Percentiles rank a stretch among this genome's conserved stretches.
Conservation (phyloP, 1,140 invertebrate species). For the Atta colombica region DNA sequence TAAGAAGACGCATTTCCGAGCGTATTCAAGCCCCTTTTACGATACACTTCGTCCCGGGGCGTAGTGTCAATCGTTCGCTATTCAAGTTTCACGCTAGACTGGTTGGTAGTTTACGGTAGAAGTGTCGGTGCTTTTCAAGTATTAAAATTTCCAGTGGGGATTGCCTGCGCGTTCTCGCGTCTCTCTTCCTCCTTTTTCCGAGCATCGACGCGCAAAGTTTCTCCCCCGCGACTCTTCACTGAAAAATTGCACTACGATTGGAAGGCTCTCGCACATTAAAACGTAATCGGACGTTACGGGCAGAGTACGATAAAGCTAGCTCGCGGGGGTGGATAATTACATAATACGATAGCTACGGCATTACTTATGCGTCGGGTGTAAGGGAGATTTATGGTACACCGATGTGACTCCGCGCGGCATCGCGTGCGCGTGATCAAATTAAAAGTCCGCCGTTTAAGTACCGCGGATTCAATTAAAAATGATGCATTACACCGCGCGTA, state of each 20-base stretch:
- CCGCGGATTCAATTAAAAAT: conserved; percentile 32
- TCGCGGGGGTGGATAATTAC: conserved; percentile 31
- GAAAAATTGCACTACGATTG: conserved; percentile 18
- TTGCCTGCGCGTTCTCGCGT: not conserved
- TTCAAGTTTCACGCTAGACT: conserved; percentile 54
- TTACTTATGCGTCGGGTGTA: conserved; percentile 48
- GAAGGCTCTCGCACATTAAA: conserved; percentile 39
- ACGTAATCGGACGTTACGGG: conserved; percentile 35
- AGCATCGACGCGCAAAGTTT: conserved; percentile 22
- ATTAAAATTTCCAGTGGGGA: conserved; percentile 51
- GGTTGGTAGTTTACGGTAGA: conserved; percentile 29
- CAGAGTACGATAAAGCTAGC: conserved; percentile 21
- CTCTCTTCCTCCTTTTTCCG: not conserved
- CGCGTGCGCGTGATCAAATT: conserved; percentile 23
- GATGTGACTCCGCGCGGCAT: not conserved
- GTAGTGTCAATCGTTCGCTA: conserved; percentile 43
- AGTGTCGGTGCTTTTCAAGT: conserved; percentile 23
- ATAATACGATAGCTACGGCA: conserved; percentile 33
- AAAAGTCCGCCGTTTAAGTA: conserved; percentile 20
- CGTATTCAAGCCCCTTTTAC: conserved; percentile 17
- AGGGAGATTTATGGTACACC: conserved; percentile 38
- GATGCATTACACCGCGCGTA: not conserved
- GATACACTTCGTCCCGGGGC: not conserved
- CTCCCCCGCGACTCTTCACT: not conserved
- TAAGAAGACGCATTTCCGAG: conserved; percentile 20